Evolutionary conservation across 2,888 invertebrate species (phyloP).

Genomic region (Leptura quadrifasciata): DNA sequence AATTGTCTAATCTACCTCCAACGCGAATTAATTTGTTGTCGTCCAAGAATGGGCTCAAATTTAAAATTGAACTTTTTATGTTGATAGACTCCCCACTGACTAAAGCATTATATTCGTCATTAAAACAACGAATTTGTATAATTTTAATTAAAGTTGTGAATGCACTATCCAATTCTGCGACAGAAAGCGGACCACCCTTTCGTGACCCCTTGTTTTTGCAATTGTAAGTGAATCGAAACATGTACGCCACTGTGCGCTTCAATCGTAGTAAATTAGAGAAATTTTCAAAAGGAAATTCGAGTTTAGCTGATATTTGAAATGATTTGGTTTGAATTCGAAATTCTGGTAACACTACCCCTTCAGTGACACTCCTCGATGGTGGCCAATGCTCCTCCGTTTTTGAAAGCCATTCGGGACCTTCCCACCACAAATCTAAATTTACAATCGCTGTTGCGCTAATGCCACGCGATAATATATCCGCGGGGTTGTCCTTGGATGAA

Average conservation of each 20-base stretch:
- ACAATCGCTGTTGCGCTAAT: not conserved
- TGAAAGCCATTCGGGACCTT: conserved; percentile 40
- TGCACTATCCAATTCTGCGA: too few species aligned
- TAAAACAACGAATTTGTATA: conserved; percentile 33
- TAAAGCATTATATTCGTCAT: conserved; percentile 24
- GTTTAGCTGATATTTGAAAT: too few species aligned
- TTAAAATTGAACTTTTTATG: too few species aligned
- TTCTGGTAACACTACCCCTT: too few species aligned
- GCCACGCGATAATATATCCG: conserved; percentile 24
- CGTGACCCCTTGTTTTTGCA: not conserved
- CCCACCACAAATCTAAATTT: conserved; percentile 41
- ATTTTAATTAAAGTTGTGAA: conserved; percentile 6
- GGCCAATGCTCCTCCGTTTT: not conserved
- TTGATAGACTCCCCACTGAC: too few species aligned
- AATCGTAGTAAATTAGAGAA: too few species aligned
- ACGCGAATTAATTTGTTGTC: too few species aligned
- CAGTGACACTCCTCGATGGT: not conserved
- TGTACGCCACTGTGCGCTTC: too few species aligned
- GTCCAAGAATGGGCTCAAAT: too few species aligned
- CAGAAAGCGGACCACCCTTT: not conserved
- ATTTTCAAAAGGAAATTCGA: too few species aligned
- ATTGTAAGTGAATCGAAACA: not conserved
- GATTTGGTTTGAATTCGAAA: too few species aligned
- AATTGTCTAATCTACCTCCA: too few species aligned
- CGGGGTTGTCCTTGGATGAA: conserved; percentile 20